phyloP scores from a whole-genome alignment of 2,888 invertebrate species.

The Nephrocerus scutellatus region DNA sequence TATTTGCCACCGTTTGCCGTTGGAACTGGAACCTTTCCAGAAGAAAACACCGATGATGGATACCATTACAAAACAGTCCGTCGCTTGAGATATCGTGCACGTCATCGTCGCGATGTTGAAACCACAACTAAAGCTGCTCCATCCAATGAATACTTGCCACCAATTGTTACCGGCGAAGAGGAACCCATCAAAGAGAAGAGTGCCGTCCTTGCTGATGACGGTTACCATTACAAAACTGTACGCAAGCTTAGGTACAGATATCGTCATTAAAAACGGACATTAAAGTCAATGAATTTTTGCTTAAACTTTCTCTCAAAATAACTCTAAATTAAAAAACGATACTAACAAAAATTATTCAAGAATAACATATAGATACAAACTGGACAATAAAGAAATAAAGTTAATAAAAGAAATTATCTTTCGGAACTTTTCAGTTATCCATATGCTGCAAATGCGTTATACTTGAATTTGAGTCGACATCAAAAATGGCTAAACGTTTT shows the following conservation, averaged over 20 bases:
- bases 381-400: no score
- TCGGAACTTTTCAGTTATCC: no score
- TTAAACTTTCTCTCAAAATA: background rate
- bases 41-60: slow-evolving; percentile 36
- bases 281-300: no score
- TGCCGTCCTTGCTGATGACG: slow-evolving; percentile 39
- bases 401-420: no score
- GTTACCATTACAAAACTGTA: slow-evolving; percentile 43
- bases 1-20: slow-evolving; percentile 35
- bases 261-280: slow-evolving; percentile 37
- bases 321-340: no score
- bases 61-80: slow-evolving; percentile 37
- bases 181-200: slow-evolving; percentile 29
- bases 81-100: slow-evolving; percentile 29
- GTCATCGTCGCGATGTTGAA: slow-evolving; percentile 36
- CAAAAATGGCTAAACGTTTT: no score
- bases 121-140: slow-evolving; percentile 22
- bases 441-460: no score
- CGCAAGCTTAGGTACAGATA: slow-evolving; percentile 38
- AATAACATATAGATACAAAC: no score
- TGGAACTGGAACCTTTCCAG: slow-evolving; percentile 36
- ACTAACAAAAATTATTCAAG: no score
- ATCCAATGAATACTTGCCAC: slow-evolving; percentile 36
- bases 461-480: no score
- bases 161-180: slow-evolving; percentile 26